These are phyloP conservation scores for Luperina nickerlii DNA, from an alignment of 2,888 invertebrate genomes.

Conservation along the genomic window DNA sequence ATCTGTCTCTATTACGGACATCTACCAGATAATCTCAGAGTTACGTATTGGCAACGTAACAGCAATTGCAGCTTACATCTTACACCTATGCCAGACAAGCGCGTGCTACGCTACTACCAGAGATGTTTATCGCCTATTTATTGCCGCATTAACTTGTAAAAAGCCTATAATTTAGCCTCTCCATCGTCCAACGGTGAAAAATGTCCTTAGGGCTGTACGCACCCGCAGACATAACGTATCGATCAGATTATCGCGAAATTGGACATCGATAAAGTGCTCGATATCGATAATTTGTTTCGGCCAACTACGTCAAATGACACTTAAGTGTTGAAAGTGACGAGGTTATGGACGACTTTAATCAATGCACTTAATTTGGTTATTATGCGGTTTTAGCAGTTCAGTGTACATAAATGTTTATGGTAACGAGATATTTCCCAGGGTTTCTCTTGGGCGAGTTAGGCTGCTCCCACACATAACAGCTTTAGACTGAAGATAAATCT, in stretches of 20 bases:
- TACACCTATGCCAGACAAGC: constrained; percentile 68
- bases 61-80: constrained; percentile 63
- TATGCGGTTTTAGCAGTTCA: constrained; percentile 53
- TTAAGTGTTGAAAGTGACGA: constrained; percentile 63
- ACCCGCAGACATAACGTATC: constrained; percentile 67
- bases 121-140: constrained; percentile 86
- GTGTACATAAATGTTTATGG: constrained; percentile 53
- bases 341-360: constrained; percentile 41
- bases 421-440: constrained; percentile 52
- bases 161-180: constrained; percentile 85
- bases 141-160: constrained; percentile 85
- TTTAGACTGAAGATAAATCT: constrained; percentile 25
- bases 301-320: constrained; percentile 56
- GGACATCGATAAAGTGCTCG: constrained; percentile 57
- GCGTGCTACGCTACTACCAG: constrained; percentile 79
- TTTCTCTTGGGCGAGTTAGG: constrained; percentile 52
- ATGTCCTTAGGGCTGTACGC: constrained; percentile 79
- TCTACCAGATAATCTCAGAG: constrained; percentile 43
- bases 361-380: constrained; percentile 56
- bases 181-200: constrained; percentile 79
- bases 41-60: constrained; percentile 39
- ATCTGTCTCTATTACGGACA: constrained; percentile 44
- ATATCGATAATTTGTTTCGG: constrained; percentile 60
- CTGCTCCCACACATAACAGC: constrained; percentile 45
- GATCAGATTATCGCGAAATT: constrained; percentile 68